A percentile compares a stretch with the other conserved stretches of the same genome.
These are phyloP conservation scores for Macrosteles quadrilineatus DNA, from an alignment of 1,140 invertebrate species.

Conservation along the genomic window DNA sequence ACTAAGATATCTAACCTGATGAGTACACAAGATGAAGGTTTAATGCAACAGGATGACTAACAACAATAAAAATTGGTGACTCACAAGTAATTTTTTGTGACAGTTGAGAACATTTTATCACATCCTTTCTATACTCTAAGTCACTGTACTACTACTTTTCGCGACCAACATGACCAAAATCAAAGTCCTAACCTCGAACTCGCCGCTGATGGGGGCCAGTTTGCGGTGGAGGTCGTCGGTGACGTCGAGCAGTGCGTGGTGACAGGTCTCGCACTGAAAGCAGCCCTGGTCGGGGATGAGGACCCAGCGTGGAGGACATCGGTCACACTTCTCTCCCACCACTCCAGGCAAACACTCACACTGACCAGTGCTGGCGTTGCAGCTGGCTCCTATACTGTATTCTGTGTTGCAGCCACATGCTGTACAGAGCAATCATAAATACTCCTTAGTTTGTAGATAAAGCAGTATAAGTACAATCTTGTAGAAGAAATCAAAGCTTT, in stretches of 20 bases:
- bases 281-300: conserved; percentile 71
- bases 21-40: too few relatives aligned
- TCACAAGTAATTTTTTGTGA: too few relatives aligned
- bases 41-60: too few relatives aligned
- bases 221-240: conserved; percentile 70
- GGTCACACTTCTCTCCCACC: conserved; percentile 92
- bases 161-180: too few relatives aligned
- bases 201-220: conserved; percentile 64
- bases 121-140: too few relatives aligned
- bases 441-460: too few relatives aligned
- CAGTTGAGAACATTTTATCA: too few relatives aligned
- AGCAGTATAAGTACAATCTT: conserved; percentile 5
- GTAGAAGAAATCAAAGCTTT: background rate
- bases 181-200: conserved; percentile 64
- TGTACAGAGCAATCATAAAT: conserved; percentile 47
- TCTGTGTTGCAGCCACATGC: conserved; percentile 85
- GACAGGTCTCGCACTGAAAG: conserved; percentile 85
- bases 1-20: too few relatives aligned
- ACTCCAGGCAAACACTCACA: conserved; percentile 95
- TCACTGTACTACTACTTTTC: too few relatives aligned
- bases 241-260: conserved; percentile 82
- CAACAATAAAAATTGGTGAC: too few relatives aligned
- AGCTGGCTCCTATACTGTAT: conserved; percentile 86
- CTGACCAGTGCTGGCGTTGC: conserved; percentile 84
- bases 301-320: conserved; percentile 85